Evolutionary conservation across 2,113 vertebrate genomes (phyloP), one percentile per base, ranked within the genome.

Genomic region (Desmodus rotundus): DNA sequence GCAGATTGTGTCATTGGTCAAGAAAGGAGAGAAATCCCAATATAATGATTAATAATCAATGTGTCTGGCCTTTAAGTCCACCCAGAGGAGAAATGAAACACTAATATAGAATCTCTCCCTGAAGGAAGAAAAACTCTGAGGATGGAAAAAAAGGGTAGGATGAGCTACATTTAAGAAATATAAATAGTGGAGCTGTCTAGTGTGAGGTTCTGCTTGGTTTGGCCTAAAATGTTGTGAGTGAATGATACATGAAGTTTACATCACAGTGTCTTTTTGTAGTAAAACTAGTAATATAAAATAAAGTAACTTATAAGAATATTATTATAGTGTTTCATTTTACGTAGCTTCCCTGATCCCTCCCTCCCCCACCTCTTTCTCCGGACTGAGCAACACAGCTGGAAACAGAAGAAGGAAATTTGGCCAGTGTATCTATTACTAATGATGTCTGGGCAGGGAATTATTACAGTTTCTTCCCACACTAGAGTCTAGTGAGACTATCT

Each of bases 11-110:
- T 98, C 98, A 98, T 97, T 98, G 98, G 97, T 98, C 96, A 98
- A 98, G 96, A 97, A 96, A 97, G 94, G 97, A 98, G 95, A 98
- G 96, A 97, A 97, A 97, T 85, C 97, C 87, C 95, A 98, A 86
- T 98, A 97, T 98, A 98, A 98, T 98, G 98, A 98, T 98, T 98
- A 98, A 98, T 98, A 98, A 98, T 98, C 98, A 98, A 98, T 98
- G 98, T 96, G 98, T 97, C 98, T 98, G 97, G 97, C 97, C 97
- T 98, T 98, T 98, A 98, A 98, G 98, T 98, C 97, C 65, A 98
- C 85, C 93, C 97, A 97, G 98, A 97, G 93, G 96, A 98, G 95
- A 98, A 97, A 98, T 97, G 91, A 98, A 98, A 98, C 97, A 95
- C 96, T 94, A 82, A 97, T 96, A 76, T 19, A 94, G 86, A 97